Base-by-base conservation (phyloP, 2,888 invertebrate species). In the Aromia moschata region DNA sequence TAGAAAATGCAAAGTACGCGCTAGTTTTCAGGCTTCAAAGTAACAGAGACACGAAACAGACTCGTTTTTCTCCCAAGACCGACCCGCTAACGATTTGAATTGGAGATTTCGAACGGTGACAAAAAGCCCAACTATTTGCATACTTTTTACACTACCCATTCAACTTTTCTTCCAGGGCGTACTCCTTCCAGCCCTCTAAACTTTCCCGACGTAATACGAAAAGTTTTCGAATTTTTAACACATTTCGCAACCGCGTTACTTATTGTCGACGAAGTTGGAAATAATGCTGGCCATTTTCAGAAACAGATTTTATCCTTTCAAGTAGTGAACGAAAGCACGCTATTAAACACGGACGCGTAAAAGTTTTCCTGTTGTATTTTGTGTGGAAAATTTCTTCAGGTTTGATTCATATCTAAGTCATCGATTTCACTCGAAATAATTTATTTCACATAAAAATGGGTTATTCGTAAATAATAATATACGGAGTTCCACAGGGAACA, bases 51-150 rank as follows among this genome's bases (percentile, higher is more conserved):
- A 57, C 15, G 49, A 49, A 62, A 52, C 53, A 58, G 57, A 64
- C 62, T 59, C 52, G 51, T 56, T 40, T 30, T 56, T 51, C 44
- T 12, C 31, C 25, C 20, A 52, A 64, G 66, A 69, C 63, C 66
- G 64, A n/a, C 59, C 65, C 62, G 64, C 57, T 52, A 62, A 59
- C 58, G 58, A 70, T 70, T 70, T 70, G 68, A 69, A 70, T 70
- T 70, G 67, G 65, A 70, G 69, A 70, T 70, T 68, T 56, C 45
- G 57, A 41, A 51, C 59, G 36, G 62, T 62, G 67, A 69, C 68
- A 70, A 65, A 68, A 68, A 69, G 62, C 63, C 51, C 18, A 36
- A 64, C 59, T 62, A 70, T 70, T 69, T 70, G 65, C 70, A 69
- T 70, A 65, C 62, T 67, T 67, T 69, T 67, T 66, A 61, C 30